A percentile compares a stretch with the other conserved stretches of the same genome.
Evolutionary conservation across 2,888 invertebrate species (phyloP).

Genomic region (Pyrrhia umbra): DNA sequence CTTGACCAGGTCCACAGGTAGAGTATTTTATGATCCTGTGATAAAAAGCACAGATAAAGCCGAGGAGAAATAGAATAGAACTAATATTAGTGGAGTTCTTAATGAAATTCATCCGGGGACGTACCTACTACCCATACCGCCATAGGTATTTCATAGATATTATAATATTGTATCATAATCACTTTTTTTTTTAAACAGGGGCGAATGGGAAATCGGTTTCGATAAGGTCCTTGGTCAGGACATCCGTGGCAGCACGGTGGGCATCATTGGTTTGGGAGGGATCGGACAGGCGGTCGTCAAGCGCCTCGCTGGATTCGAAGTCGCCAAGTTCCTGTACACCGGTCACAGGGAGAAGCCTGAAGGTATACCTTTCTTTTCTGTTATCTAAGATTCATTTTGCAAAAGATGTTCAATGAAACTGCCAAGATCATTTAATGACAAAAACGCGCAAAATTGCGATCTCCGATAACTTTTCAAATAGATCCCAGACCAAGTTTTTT

Average conservation of each 20-base stretch:
- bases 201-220: slow-evolving; percentile 92
- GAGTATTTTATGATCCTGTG: background rate
- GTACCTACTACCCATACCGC: too few relatives aligned
- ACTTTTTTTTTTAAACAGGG: slow-evolving; percentile 81
- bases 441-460: background rate
- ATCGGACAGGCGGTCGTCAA: slow-evolving; percentile 95
- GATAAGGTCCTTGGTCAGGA: slow-evolving; percentile 95
- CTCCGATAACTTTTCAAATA: too few relatives aligned
- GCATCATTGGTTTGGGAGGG: slow-evolving; percentile 95
- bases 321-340: slow-evolving; percentile 93
- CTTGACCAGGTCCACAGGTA: slow-evolving; percentile 92
- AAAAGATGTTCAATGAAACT: background rate
- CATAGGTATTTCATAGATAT: too few relatives aligned
- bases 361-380: slow-evolving; percentile 77
- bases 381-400: background rate
- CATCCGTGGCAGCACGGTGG: slow-evolving; percentile 94
- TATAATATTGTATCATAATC: background rate
- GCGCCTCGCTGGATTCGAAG: slow-evolving; percentile 94
- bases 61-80: too few relatives aligned
- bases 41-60: background rate
- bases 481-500: too few relatives aligned
- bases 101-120: too few relatives aligned
- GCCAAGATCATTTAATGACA: background rate
- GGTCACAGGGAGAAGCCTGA: slow-evolving; percentile 92
- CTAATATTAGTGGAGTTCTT: too few relatives aligned